These are phyloP conservation scores for Xestia rhomboidea DNA, from an alignment of 2,888 invertebrate genomes.

Conservation along the genomic window DNA sequence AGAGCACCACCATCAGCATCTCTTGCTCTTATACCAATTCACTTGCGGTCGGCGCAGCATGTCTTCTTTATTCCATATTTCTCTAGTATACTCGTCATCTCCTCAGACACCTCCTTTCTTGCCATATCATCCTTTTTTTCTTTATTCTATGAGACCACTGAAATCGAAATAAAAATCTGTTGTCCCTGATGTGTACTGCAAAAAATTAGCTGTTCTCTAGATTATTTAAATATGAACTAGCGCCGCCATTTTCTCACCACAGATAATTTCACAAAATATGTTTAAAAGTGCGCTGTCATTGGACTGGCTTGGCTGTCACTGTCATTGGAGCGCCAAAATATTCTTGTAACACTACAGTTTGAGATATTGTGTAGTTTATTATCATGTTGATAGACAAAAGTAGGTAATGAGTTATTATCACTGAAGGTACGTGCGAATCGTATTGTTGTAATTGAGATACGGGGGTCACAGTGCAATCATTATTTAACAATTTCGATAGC, in stretches of 20 bases:
- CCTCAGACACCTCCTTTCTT: no score
- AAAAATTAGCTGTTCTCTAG: neutral
- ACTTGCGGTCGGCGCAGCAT: no score
- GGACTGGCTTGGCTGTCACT: no score
- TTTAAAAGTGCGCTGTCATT: no score
- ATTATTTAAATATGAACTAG: neutral
- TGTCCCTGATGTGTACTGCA: neutral
- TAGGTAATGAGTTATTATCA: neutral
- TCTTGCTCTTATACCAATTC: no score
- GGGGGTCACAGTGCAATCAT: conserved; percentile 2
- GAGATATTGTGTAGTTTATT: neutral
- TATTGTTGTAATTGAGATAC: conserved; percentile 33
- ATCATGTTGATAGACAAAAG: neutral
- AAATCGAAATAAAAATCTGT: neutral
- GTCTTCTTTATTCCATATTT: no score
- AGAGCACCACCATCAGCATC: no score
- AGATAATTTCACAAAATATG: neutral
- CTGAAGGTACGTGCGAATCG: conserved; percentile 8
- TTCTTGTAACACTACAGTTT: neutral
- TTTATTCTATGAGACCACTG: neutral
- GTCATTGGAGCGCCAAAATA: neutral
- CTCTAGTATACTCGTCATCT: no score
- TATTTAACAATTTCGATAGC: conserved; percentile 32
- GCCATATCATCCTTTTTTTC: no score
- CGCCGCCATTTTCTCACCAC: neutral